Base-by-base conservation (phyloP, 1,140 invertebrate species). In the Alviniconcha marisindica region DNA sequence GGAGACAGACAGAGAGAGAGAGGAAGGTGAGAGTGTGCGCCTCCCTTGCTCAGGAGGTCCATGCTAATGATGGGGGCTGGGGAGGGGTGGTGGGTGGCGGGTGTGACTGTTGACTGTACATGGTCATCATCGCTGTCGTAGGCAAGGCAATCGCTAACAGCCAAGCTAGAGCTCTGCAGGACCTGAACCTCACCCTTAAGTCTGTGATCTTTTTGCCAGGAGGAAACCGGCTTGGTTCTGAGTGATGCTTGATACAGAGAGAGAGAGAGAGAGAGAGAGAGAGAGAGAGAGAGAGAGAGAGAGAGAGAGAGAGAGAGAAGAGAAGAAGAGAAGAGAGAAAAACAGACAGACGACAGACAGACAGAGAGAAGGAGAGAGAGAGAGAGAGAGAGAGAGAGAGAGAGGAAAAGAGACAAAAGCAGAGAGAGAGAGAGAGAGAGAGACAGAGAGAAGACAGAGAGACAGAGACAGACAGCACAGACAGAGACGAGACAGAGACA, bases 301-400 rank as follows among this genome's bases (percentile, higher is more conserved):
- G 56, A 60, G 56, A 60, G 21, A 24, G 21, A 60, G 56, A 60
- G 56, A 60, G 56, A 60, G 56, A 60, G 21, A 60, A n/a, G 28
- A n/a, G 28, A n/a, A 24, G 21, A 60, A n/a, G 28, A 4, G 24
- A n/a, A 12, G 56, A 60, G 56, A 60, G 56, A 60, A n/a, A 7
- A n/a, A 60, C 15, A 60, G 56, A 60, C 15, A 60, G 48, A 18
- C 18, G 48, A 7, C 7, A 18, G 7, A 60, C 15, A 60, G 56
- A 60, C 15, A 60, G 56, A 60, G 56, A 60, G 56, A 60, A n/a
- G 28, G 21, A 60, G 56, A 60, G 7, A 60, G 56, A 60, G 56
- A 60, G 56, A 60, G 7, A 60, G 56, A 60, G 56, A 60, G 56
- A 60, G 56, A 60, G 56, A 60, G 7, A 12, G 56, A 60, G 56